A percentile compares a stretch with the other conserved stretches of the same genome.
Conservation (phyloP, 2,797 vertebrate genomes). For the Babyrousa celebensis region DNA sequence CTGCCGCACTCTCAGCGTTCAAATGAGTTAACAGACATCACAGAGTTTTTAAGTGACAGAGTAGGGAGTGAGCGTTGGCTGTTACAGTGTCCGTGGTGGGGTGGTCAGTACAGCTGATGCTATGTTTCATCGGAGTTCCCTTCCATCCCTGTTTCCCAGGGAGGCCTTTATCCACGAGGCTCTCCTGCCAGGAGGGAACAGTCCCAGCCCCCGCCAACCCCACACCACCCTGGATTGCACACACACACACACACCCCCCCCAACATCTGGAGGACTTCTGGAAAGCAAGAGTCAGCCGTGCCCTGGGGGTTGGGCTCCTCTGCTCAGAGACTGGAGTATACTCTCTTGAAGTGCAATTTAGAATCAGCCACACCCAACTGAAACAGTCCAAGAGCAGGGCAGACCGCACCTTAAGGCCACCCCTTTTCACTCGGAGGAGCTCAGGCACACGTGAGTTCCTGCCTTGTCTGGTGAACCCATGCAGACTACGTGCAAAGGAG, state of each 20-base stretch:
- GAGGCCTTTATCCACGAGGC: not conserved
- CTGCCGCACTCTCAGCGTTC: not conserved
- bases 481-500: not conserved
- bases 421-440: slow-evolving; percentile 1
- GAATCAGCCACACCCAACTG: slow-evolving; percentile 67
- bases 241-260: not conserved
- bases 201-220: accelerated
- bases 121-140: not conserved
- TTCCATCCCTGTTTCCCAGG: not conserved
- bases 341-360: slow-evolving; percentile 17
- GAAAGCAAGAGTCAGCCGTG: not conserved
- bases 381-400: slow-evolving; percentile 32
- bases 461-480: not conserved
- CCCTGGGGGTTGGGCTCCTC: not conserved
- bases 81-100: not conserved
- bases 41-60: not conserved
- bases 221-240: no score
- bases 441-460: not conserved
- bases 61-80: not conserved
- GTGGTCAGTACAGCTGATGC: not conserved
- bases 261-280: not conserved
- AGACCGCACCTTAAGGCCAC: not conserved
- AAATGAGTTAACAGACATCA: not conserved
- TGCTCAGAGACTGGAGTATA: not conserved
- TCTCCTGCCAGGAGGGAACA: not conserved